Conservation (phyloP, 2,113 vertebrate genomes). For the Saguinus imperator region DNA sequence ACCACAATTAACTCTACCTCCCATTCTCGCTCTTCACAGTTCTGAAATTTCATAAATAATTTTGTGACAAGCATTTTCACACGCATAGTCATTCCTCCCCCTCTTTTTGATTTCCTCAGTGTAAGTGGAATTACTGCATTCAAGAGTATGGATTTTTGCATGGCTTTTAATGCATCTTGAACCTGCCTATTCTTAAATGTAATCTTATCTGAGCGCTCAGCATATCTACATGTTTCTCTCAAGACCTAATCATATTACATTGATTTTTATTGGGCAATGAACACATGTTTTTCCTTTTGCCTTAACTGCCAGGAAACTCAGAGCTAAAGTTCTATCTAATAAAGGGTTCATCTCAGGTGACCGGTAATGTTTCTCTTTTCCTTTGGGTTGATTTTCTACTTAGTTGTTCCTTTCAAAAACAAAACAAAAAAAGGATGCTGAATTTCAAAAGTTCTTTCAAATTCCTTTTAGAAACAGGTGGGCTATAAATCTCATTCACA, state of each 20-base stretch:
- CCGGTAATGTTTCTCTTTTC: neutral
- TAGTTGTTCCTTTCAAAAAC: neutral
- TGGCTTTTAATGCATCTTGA: slow-evolving; percentile 50
- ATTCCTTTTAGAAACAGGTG: neutral
- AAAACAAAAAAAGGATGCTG: neutral
- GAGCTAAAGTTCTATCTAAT: slow-evolving; percentile 66
- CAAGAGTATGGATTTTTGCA: slow-evolving; percentile 59
- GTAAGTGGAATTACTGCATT: slow-evolving; percentile 59
- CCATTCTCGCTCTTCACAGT: neutral
- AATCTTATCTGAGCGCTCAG: slow-evolving; percentile 66
- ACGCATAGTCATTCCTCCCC: neutral
- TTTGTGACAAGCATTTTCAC: slow-evolving; percentile 15
- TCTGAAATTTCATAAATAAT: neutral
- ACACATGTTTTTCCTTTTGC: slow-evolving; percentile 64
- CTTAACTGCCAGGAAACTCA: slow-evolving; percentile 70
- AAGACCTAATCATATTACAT: slow-evolving; percentile 74
- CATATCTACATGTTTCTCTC: slow-evolving; percentile 57
- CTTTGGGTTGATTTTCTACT: slow-evolving; percentile 50
- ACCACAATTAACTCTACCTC: neutral
- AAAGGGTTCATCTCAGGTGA: slow-evolving; percentile 74
- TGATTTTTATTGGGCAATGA: slow-evolving; percentile 71
- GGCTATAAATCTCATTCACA: neutral
- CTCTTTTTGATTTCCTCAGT: neutral
- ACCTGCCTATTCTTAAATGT: slow-evolving; percentile 53
- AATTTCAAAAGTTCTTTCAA: neutral